phyloP scores from a whole-genome alignment of 2,888 invertebrate genomes.

The Chymomyza amoena region DNA sequence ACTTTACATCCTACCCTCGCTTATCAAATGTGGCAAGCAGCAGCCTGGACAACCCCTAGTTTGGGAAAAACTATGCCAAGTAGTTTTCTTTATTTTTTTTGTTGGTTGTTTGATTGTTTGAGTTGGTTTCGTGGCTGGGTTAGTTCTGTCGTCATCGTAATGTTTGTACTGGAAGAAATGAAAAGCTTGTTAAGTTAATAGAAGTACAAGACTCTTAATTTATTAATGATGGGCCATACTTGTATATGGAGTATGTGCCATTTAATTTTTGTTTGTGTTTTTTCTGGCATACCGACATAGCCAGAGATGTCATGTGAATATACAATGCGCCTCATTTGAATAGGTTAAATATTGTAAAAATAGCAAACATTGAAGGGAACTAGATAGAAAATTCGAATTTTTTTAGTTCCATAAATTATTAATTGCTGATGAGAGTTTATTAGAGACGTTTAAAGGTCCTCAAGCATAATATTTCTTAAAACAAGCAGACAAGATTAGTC shows the following conservation, averaged over 20 bases:
- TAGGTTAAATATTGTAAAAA: not conserved
- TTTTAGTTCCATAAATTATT: no score
- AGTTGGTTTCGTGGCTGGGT: not conserved
- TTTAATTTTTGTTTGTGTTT: constrained; percentile 13
- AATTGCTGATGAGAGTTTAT: no score
- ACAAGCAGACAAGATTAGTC: no score
- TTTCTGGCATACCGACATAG: not conserved
- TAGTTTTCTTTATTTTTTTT: not conserved
- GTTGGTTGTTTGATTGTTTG: constrained; percentile 21
- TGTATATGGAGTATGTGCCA: constrained; percentile 10
- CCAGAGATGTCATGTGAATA: not conserved
- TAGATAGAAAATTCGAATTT: no score
- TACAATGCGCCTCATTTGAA: not conserved
- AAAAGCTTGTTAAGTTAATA: constrained; percentile 72
- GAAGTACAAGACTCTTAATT: constrained; percentile 55
- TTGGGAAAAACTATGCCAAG: constrained; percentile 35
- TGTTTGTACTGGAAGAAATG: constrained; percentile 35
- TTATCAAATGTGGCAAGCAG: not conserved
- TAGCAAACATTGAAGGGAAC: no score
- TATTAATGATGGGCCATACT: constrained; percentile 48
- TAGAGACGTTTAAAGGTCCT: no score
- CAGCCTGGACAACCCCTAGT: not conserved
- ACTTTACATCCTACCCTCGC: not conserved
- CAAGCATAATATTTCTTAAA: no score
- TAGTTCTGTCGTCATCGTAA: constrained; percentile 1